Conservation (phyloP, 2,113 vertebrate species). For the zebrafish (Danio rerio) region GRCz12tu NC_133181.1:28161501-28162000, state of each 20-base stretch:
- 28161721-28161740: constrained; percentile 81
- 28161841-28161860: constrained; percentile 65
- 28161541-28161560: constrained; percentile 1
- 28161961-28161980: background rate
- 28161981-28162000: too few relatives aligned
- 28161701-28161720: constrained; percentile 83
- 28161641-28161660: constrained; percentile 78
- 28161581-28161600: constrained; percentile 3
- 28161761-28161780: constrained; percentile 66
- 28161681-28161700: constrained; percentile 79
- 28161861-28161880: constrained; percentile 59
- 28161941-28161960: constrained; percentile 61
- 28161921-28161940: constrained; percentile 64
- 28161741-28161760: constrained; percentile 79
- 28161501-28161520: background rate
- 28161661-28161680: constrained; percentile 76
- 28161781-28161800: constrained; percentile 72
- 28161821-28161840: constrained; percentile 72
- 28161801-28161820: constrained; percentile 74
- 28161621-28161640: constrained; percentile 60
- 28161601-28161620: constrained; percentile 19
- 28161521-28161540: background rate
- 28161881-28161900: constrained; percentile 63
- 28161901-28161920: constrained; percentile 67
- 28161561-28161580: background rate